Conservation (phyloP, 2,797 vertebrate species). For the Nyctibius grandis region DNA sequence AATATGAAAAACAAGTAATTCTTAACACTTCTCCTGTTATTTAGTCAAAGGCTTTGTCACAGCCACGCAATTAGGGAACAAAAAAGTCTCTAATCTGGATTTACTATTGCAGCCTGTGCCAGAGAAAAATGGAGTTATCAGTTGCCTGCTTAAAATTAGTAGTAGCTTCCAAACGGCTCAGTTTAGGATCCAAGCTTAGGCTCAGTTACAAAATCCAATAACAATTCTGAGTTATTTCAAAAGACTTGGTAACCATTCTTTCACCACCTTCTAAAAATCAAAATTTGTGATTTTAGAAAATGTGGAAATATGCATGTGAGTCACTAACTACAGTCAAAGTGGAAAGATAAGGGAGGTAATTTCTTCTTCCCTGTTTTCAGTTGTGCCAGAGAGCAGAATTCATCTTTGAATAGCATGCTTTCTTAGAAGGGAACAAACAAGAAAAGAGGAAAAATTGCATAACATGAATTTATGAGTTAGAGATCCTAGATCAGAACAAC, state of each 20-base stretch:
- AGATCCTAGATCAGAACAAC: background rate
- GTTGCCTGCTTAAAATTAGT: background rate
- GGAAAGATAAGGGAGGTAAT: background rate
- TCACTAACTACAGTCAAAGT: background rate
- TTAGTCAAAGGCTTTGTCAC: background rate
- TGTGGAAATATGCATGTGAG: background rate
- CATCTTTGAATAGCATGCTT: background rate
- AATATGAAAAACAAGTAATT: background rate
- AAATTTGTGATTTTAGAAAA: background rate
- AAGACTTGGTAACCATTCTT: background rate
- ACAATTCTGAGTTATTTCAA: background rate
- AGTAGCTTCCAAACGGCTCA: background rate
- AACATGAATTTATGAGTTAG: background rate
- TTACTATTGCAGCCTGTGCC: background rate
- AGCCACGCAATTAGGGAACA: background rate
- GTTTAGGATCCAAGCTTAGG: background rate
- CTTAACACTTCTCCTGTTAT: background rate
- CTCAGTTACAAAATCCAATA: background rate
- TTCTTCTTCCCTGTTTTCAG: background rate
- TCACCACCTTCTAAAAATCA: background rate
- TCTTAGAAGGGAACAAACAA: background rate
- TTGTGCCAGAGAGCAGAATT: background rate
- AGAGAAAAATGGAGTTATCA: constrained; percentile 5
- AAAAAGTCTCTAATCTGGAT: background rate
- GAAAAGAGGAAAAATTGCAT: background rate